These are phyloP conservation scores for rabbit (Oryctolagus cuniculus) DNA, from an alignment of 2,113 vertebrate species.

Conservation along the genomic window mOryCun1.1 NC_091441.1:45063501-45064000, in stretches of 20 bases:
- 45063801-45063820: accelerated
- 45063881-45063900: neutral
- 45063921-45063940: neutral
- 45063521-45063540: too few relatives aligned
- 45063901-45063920: neutral
- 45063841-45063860: too few relatives aligned
- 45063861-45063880: too few relatives aligned
- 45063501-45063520: too few relatives aligned
- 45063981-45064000: slow-evolving; percentile 91
- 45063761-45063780: too few relatives aligned
- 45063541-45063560: too few relatives aligned
- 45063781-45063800: neutral
- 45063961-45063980: neutral
- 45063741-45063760: neutral
- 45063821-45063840: neutral
- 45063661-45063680: too few relatives aligned
- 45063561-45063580: too few relatives aligned
- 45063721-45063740: neutral
- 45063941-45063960: neutral
- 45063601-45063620: too few relatives aligned
- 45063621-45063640: too few relatives aligned
- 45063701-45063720: neutral
- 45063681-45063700: neutral
- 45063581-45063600: too few relatives aligned
- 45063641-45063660: too few relatives aligned